Percentiles rank a stretch among this genome's conserved stretches.
Conservation (phyloP, 2,113 vertebrate species). For the Thunnus maccoyii region DNA sequence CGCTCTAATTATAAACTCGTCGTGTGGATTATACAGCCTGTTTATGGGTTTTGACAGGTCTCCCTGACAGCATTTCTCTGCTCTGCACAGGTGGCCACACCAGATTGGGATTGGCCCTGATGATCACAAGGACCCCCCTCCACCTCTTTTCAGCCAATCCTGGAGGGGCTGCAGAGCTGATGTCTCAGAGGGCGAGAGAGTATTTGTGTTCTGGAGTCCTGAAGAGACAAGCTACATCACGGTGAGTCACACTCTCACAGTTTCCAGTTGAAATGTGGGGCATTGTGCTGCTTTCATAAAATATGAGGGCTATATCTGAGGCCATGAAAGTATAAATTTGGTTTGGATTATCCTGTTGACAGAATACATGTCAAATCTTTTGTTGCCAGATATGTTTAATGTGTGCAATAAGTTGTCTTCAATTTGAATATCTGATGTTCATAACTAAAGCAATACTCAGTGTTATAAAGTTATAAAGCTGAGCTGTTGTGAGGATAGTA, state of each 20-base stretch:
- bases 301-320: neutral
- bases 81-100: constrained; percentile 73
- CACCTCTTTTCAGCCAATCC: constrained; percentile 74
- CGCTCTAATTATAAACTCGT: constrained; percentile 36
- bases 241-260: constrained; percentile 76
- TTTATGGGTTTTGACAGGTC: constrained; percentile 54
- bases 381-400: neutral
- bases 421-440: too few species aligned
- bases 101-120: constrained; percentile 77
- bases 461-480: neutral
- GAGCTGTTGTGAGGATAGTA: constrained; percentile 13
- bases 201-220: constrained; percentile 79
- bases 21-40: constrained; percentile 12
- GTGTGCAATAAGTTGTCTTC: too few species aligned
- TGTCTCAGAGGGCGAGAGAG: constrained; percentile 72
- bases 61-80: constrained; percentile 44
- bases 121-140: constrained; percentile 77
- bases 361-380: neutral
- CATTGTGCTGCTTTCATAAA: constrained; percentile 14
- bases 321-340: neutral
- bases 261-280: constrained; percentile 23
- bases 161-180: constrained; percentile 75
- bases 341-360: constrained; percentile 6
- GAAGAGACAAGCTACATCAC: constrained; percentile 81
- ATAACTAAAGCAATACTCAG: too few species aligned